A percentile compares a stretch with the other conserved stretches of the same genome.
Evolutionary conservation across 1,140 invertebrate genomes (phyloP).

Genomic region (Aphelinus atriplicis): DNA sequence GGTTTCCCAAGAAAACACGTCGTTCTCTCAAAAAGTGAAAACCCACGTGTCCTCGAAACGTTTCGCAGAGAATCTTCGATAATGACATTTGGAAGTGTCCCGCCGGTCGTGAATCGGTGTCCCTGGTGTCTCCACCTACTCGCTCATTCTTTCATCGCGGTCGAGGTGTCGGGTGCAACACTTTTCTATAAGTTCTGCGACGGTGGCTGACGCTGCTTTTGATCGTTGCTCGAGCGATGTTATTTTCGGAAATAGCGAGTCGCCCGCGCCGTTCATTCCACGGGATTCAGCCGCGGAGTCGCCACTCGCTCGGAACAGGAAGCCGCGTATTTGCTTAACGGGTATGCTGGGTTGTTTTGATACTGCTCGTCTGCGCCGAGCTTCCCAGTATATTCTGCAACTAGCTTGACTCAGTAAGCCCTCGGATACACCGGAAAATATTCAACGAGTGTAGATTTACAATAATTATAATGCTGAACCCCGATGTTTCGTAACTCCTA

Average conservation of each 20-base stretch:
- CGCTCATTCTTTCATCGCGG: conserved; percentile 10
- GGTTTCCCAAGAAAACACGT: no score
- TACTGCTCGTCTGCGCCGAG: no score
- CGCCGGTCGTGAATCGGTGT: neutral
- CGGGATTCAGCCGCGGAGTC: neutral
- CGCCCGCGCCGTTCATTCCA: neutral
- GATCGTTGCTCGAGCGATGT: neutral
- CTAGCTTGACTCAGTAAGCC: no score
- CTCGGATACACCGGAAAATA: no score
- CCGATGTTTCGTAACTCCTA: no score
- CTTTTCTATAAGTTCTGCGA: conserved; percentile 36
- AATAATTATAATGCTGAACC: no score
- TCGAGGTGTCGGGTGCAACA: conserved; percentile 37
- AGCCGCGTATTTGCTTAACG: neutral
- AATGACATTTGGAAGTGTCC: conserved; percentile 1
- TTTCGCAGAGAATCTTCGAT: neutral
- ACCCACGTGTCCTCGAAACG: no score
- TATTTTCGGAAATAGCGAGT: conserved; percentile 28
- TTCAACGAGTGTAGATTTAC: no score
- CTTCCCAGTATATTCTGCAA: no score
- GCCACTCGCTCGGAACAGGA: neutral
- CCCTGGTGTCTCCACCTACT: conserved; percentile 8
- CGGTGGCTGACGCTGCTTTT: neutral
- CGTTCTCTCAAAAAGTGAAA: no score
- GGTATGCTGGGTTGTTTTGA: no score